Base-by-base conservation (phyloP, 2,888 invertebrate genomes). In the Steinernema hermaphroditum region DNA sequence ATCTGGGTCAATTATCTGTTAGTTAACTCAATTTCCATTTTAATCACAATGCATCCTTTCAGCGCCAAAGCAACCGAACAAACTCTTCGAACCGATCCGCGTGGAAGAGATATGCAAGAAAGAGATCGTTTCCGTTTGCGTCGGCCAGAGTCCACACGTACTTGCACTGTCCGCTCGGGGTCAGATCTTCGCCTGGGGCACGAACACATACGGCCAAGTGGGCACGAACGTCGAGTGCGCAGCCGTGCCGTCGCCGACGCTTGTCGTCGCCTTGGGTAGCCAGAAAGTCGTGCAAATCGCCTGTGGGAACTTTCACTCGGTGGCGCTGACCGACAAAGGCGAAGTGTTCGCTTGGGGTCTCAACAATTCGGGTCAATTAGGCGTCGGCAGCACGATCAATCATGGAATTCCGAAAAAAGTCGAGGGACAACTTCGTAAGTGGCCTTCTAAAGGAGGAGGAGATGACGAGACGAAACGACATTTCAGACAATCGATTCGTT, bases 271-370 rank as follows among this genome's bases (percentile, higher is more conserved):
- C 2, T 24, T 54, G 37, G 54, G 29, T 2, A 37, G n/a, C 32
- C 24, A 29, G 34, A 29, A 54, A 19, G 88, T 90, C 1, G 85
- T 88, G 9, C 88, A 89, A 76, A 87, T 91, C 22, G 89, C 90
- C 0, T 91, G 91, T 84, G 91, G 91, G 19, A 89, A 89, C 80
- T 90, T 90, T 84, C 91, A 91, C 84, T 90, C 90, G 0, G 80
- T 91, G 77, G 90, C 89, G 32, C 85, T 91, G 0, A 90, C 90
- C 1, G 83, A 84, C 24, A 89, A 90, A 43, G 91, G 91, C 73
- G 90, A 91, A 87, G 89, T 91, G 14, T 90, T 88, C 82, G 89
- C 90, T 1, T 91, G 90, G 90, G 91, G 91, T 8, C 90, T 90
- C 83, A 91, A 91, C 80, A 90, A 89, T 79, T 90, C 89, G 79